Base-by-base conservation (phyloP, 2,888 invertebrate species). In the Drosophila sordidapex region DNA sequence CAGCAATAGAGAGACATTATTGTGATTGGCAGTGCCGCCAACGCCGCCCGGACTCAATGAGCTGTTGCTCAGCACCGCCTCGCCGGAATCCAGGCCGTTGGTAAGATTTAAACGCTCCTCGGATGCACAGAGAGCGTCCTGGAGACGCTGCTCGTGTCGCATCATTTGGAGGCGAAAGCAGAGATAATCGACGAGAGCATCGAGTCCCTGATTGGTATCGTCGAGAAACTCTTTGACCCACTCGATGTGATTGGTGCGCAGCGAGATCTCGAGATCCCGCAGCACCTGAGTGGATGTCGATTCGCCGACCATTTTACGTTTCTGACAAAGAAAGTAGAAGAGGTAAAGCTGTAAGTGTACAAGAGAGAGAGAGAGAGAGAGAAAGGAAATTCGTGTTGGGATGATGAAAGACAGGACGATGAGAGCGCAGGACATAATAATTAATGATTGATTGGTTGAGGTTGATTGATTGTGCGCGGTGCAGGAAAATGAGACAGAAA, bases 191-290 rank as follows among this genome's bases (percentile, higher is more conserved):
- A 99, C 97, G 83, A 99, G 95, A 77, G 99, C 98, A 94, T 99
- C 99, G 83, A 99, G 94, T 21, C 99, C 99, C 92, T 97, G 97
- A 94, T 99, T 99, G 83, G 97, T 96, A 89, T 99, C 98, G 94
- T 98, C 98, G 75, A 99, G 95, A 94, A 99, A 99, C 94, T 99
- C 98, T 89, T 98, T 96, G 64, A 99, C 99, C 99, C 99, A 99
- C 98, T 99, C 99, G 93, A 99, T 99, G 94, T 98, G 98, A 94
- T 99, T 99, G 80, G 99, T 99, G 91, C 99, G 96, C 90, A 99
- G 94, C 53, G 99, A 99, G 93, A 99, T 99, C 95, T 99, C 99
- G 93, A 99, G 95, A 95, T 99, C 99, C 91, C 99, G 95, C 76
- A 99, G 95, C 87, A 99, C 98, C 95, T 99, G 99, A 53, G 99